phyloP scores from a whole-genome alignment of 2,113 vertebrate species.

The Etia nguti region DNA sequence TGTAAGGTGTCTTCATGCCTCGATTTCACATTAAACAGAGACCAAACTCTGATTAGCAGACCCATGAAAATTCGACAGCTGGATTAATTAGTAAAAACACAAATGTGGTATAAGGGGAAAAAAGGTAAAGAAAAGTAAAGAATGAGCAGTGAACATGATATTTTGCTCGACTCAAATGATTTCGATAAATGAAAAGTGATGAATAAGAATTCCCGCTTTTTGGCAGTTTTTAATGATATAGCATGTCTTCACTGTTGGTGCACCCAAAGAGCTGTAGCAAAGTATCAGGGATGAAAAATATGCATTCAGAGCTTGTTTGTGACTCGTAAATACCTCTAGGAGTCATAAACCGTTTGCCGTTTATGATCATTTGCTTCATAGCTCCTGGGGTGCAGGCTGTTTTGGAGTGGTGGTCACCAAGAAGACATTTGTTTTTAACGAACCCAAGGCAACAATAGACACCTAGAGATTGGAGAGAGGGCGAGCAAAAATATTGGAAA shows the following conservation, averaged over 20 bases:
- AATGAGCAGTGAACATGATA: neutral
- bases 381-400: neutral
- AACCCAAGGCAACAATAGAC: neutral
- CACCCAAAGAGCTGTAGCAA: neutral
- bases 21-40: neutral
- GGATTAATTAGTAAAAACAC: conserved; percentile 38
- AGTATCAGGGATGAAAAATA: neutral
- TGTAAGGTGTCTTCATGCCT: neutral
- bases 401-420: neutral
- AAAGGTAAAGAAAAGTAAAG: neutral
- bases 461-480: neutral
- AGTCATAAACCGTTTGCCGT: neutral
- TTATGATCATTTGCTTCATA: neutral
- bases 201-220: neutral
- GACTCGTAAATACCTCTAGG: neutral
- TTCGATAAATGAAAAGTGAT: neutral
- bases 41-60: neutral
- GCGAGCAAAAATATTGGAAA: neutral
- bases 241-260: neutral
- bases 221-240: neutral
- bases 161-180: neutral
- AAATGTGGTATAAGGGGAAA: neutral
- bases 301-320: neutral
- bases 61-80: conserved; percentile 10
- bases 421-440: neutral